Percentiles rank a stretch among this genome's conserved stretches.
phyloP scores from a whole-genome alignment of 2,888 invertebrate genomes.

The Branchipolynoe longqiensis region DNA sequence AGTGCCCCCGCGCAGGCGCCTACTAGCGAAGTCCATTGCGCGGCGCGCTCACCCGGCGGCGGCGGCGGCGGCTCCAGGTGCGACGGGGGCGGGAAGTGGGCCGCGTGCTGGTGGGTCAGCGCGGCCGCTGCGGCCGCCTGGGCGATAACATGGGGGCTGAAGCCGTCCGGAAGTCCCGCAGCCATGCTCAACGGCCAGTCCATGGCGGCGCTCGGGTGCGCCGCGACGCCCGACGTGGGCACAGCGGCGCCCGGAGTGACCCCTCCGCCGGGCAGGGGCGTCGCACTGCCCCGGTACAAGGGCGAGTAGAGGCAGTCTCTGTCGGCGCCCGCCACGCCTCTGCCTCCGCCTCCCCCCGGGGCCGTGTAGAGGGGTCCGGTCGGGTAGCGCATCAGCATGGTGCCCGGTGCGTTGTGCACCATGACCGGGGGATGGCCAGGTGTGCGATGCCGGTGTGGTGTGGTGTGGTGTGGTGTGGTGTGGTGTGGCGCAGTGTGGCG shows the following conservation, averaged over 20 bases:
- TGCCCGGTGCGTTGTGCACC: conserved; percentile 24
- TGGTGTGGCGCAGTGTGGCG: too few species aligned
- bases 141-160: conserved; percentile 37
- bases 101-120: not conserved
- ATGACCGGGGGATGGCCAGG: not conserved
- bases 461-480: too few species aligned
- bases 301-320: conserved; percentile 20
- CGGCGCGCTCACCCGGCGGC: not conserved
- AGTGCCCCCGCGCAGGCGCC: not conserved
- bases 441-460: too few species aligned
- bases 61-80: conserved; percentile 9
- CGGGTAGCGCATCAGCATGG: conserved; percentile 14
- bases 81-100: not conserved
- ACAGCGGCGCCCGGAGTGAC: not conserved
- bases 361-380: not conserved
- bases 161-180: conserved; percentile 27
- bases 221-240: not conserved
- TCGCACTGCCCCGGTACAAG: not conserved
- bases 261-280: not conserved
- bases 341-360: not conserved
- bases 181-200: conserved; percentile 41
- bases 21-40: not conserved
- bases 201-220: not conserved
- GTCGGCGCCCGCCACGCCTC: too few species aligned
- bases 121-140: conserved; percentile 28